A percentile compares a stretch with the other conserved stretches of the same genome.
phyloP scores from a whole-genome alignment of 2,113 vertebrate species.

The Vulpes vulpes region DNA sequence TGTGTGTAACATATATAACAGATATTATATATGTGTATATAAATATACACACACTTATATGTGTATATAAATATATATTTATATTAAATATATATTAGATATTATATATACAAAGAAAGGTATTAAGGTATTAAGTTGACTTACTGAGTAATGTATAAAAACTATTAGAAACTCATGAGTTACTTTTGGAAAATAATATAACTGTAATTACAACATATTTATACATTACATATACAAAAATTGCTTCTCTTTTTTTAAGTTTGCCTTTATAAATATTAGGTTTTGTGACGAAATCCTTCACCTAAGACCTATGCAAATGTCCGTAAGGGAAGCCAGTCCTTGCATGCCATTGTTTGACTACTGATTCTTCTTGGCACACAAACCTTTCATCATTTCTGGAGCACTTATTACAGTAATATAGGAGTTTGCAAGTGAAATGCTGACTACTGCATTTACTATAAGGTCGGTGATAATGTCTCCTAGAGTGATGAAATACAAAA shows the following conservation, averaged over 20 bases:
- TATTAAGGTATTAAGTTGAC: neutral
- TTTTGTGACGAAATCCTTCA: neutral
- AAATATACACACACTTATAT: neutral
- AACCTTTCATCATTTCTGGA: neutral
- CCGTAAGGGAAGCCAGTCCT: neutral
- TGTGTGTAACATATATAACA: too few species aligned
- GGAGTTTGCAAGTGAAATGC: neutral
- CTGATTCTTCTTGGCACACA: slow-evolving; percentile 5
- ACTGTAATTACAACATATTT: neutral
- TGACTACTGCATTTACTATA: slow-evolving; percentile 1
- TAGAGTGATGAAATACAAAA: neutral
- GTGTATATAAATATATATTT: neutral
- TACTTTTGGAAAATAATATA: neutral
- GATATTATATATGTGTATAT: neutral
- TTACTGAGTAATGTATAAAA: neutral
- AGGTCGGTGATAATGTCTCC: neutral
- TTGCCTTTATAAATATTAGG: neutral
- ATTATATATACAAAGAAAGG: neutral
- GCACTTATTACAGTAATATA: neutral
- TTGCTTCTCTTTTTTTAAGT: neutral
- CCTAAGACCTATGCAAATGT: neutral
- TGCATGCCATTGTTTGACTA: neutral
- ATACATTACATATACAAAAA: neutral
- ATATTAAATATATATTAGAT: neutral
- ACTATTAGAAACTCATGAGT: neutral